Conservation (phyloP, 1,140 invertebrate genomes). For the Drosophila watanabei region DNA sequence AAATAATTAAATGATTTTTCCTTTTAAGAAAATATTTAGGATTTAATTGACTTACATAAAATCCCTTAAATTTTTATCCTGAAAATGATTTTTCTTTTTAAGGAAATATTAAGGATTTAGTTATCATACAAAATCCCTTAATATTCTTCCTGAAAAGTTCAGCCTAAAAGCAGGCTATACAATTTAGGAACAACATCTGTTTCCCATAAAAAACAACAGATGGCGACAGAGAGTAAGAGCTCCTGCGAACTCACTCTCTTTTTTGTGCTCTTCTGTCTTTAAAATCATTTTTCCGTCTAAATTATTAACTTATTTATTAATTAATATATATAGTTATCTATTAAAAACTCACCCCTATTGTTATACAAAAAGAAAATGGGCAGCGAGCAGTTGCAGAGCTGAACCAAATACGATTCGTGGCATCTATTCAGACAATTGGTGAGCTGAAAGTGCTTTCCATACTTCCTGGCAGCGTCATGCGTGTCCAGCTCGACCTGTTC, state of each 20-base stretch:
- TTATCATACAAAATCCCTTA: background rate
- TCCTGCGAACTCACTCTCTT: too few relatives aligned
- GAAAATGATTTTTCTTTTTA: background rate
- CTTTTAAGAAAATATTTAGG: background rate
- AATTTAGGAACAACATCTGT: background rate
- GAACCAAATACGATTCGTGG: slow-evolving; percentile 72
- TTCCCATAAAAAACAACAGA: background rate
- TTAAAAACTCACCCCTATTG: slow-evolving; percentile 36
- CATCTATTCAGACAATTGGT: slow-evolving; percentile 69
- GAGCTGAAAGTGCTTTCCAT: slow-evolving; percentile 39
- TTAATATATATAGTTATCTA: too few relatives aligned
- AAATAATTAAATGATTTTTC: background rate
- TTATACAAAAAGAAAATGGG: slow-evolving; percentile 68
- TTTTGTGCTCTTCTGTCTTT: too few relatives aligned
- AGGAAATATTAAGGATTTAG: background rate
- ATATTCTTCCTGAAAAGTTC: background rate
- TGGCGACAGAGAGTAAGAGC: background rate
- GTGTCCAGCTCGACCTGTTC: slow-evolving; percentile 58
- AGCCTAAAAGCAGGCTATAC: background rate
- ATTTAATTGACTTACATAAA: background rate
- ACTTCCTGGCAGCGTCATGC: slow-evolving; percentile 40
- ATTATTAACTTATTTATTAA: background rate
- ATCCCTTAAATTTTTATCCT: background rate
- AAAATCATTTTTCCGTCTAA: background rate
- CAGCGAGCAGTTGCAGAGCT: slow-evolving; percentile 72